Percentiles rank a stretch among this genome's conserved stretches.
These are phyloP conservation scores for Pavo muticus DNA, from an alignment of 2,113 vertebrate genomes.

Conservation along the genomic window DNA sequence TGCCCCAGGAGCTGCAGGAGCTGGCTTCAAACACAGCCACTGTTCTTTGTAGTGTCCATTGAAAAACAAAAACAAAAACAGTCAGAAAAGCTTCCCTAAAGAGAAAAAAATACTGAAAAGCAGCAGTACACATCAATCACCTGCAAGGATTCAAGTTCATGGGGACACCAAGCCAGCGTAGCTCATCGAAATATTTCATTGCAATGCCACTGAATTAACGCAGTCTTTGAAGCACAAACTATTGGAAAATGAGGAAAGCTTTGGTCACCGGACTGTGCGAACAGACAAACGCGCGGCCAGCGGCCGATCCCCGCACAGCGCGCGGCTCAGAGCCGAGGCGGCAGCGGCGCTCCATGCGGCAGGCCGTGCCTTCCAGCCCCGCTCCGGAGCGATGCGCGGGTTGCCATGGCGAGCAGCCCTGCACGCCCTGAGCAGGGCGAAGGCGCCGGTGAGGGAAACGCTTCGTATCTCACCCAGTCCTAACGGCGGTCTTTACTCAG, in stretches of 20 bases:
- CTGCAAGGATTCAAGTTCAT: background rate
- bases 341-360: background rate
- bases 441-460: background rate
- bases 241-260: background rate
- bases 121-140: background rate
- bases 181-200: fast-evolving
- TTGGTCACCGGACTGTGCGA: background rate
- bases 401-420: background rate
- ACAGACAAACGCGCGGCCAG: background rate
- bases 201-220: fast-evolving
- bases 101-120: background rate
- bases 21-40: fast-evolving
- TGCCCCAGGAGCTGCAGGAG: background rate
- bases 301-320: no score
- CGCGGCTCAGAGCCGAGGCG: fast-evolving
- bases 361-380: no score
- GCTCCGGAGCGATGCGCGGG: background rate
- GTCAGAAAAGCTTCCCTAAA: background rate
- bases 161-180: fast-evolving
- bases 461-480: background rate
- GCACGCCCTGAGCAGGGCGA: no score
- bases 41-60: fast-evolving
- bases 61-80: background rate
- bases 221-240: background rate
- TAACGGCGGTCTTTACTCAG: fast-evolving